phyloP scores from a whole-genome alignment of 2,797 vertebrate species.

The Myotis findleyi region DNA sequence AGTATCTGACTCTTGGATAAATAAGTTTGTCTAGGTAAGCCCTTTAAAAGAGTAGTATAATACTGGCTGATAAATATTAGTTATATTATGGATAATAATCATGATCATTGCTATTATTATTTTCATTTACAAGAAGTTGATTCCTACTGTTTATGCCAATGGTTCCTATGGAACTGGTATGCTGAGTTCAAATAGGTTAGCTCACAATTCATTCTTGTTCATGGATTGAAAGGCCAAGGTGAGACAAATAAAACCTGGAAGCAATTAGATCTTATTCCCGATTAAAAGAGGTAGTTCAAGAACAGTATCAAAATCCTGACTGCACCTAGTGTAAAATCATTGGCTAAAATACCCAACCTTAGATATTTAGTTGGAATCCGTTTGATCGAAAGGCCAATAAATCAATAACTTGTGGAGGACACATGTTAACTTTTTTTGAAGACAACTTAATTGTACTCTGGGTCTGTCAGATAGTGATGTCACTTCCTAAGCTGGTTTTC shows the following conservation, averaged over 20 bases:
- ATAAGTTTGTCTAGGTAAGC: not conserved
- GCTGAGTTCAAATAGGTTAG: slow-evolving; percentile 21
- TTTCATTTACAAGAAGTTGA: slow-evolving; percentile 45
- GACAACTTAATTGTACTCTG: not conserved
- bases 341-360: not conserved
- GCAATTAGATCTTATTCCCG: not conserved
- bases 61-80: slow-evolving; percentile 38
- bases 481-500: not conserved
- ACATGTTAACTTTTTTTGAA: not conserved
- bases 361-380: not conserved
- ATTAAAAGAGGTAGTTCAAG: not conserved
- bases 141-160: slow-evolving; percentile 18
- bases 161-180: not conserved
- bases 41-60: not conserved
- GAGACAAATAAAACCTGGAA: slow-evolving; percentile 35
- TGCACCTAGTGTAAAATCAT: not conserved
- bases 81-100: not conserved
- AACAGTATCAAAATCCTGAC: slow-evolving; percentile 16
- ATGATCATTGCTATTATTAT: slow-evolving; percentile 10
- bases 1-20: not conserved
- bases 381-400: slow-evolving; percentile 7
- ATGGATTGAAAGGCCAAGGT: not conserved
- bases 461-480: not conserved
- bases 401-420: not conserved
- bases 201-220: not conserved